Base-by-base conservation (phyloP, 2,888 invertebrate species). In the Rhagonycha fulva region DNA sequence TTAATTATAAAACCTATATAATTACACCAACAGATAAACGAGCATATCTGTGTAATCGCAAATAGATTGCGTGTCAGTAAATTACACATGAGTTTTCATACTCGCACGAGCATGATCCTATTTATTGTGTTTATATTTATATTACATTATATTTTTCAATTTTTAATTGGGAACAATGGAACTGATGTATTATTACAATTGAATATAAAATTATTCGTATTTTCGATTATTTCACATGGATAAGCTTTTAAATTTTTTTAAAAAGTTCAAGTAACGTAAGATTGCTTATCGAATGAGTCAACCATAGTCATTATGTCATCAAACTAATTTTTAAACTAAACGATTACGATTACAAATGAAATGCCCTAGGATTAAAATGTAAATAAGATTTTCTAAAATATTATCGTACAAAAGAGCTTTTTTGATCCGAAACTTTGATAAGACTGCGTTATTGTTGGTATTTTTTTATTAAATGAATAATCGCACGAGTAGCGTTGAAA, bases 401-500 rank as follows among this genome's bases (percentile, higher is more conserved):
- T n/a, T 47, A 47, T 12, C n/a, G 63, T 68, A 74, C 69, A 70
- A 72, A 70, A 14, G 63, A 69, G 62, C 62, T 24, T 71, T 72
- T 72, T 74, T 28, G 74, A 76, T 76, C 71, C 11, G 23, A 28
- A 68, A 69, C 23, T 61, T 19, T 68, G 77, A 77, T 77, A 77
- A 72, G 74, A n/a, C 32, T 61, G 26, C 70, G 70, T 69, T 81
- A 80, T 80, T 80, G 81, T 81, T 78, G 77, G 80, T 80, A 81
- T 80, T 80, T 81, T 81, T 81, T 79, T 75, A 78, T 81, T 80
- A 80, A 80, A 77, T 76, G 74, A 66, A 75, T 72, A 75, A 70
- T 76, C 77, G 74, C 78, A 68, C 73, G 78, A 78, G 74, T 78
- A 71, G 69, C 76, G 76, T 69, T 76, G 78, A 78, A 81, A 81